Evolutionary conservation across 2,797 vertebrate species (phyloP).

Genomic region (Brotula barbata): DNA sequence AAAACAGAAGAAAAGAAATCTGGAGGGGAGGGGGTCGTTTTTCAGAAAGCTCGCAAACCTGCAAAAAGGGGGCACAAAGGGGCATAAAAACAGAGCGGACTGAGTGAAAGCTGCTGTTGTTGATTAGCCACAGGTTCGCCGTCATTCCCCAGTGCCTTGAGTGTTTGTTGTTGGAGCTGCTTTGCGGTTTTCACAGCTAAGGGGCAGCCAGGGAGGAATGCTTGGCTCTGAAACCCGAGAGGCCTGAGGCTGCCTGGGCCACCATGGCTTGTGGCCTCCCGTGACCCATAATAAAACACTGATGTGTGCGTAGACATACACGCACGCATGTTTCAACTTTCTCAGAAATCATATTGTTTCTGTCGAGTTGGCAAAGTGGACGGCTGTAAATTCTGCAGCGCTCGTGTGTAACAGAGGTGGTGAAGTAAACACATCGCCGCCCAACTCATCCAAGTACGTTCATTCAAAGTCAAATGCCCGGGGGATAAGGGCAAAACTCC

Average conservation of each 20-base stretch:
- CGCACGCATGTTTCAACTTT: constrained; percentile 8
- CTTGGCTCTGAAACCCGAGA: constrained; percentile 77
- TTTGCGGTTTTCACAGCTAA: constrained; percentile 82
- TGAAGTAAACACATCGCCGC: too few species aligned
- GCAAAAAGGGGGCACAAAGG: constrained; percentile 30
- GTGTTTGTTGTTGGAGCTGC: constrained; percentile 79
- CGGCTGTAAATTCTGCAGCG: too few species aligned
- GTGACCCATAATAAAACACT: constrained; percentile 69
- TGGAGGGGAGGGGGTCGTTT: constrained; percentile 9
- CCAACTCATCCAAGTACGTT: too few species aligned
- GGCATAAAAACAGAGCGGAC: neutral
- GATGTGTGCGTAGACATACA: constrained; percentile 30
- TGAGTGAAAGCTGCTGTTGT: constrained; percentile 54
- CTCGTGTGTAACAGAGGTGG: too few species aligned
- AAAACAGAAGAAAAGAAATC: neutral
- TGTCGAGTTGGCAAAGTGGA: too few species aligned
- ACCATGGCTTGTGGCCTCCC: constrained; percentile 67
- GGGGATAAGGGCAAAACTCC: too few species aligned
- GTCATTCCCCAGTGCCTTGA: constrained; percentile 58
- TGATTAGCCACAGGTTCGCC: constrained; percentile 68
- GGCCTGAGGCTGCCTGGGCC: constrained; percentile 63
- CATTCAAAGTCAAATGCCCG: too few species aligned
- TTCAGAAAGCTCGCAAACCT: constrained; percentile 20
- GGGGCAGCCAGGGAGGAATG: constrained; percentile 76
- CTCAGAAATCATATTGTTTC: too few species aligned